phyloP scores from a whole-genome alignment of 1,140 invertebrate genomes.

The Tetramorium parvispinum region DNA sequence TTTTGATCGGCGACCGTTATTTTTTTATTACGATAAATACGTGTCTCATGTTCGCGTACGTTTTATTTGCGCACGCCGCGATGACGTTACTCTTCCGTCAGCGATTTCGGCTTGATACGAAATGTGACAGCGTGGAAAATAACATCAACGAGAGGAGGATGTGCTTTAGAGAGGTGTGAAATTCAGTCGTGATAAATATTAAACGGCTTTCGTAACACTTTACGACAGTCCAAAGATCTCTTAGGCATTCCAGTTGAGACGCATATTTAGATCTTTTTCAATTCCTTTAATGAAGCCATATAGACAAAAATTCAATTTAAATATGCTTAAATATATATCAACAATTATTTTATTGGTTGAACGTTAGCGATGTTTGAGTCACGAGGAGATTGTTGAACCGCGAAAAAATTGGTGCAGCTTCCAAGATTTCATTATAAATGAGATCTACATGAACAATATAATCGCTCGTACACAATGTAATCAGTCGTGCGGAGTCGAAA shows the following conservation, averaged over 20 bases:
- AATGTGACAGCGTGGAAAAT: slow-evolving; percentile 31
- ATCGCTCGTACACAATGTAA: slow-evolving; percentile 8
- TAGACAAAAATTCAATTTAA: background rate
- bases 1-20: background rate
- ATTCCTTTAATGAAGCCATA: too few species aligned
- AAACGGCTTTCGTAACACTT: background rate
- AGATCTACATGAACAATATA: slow-evolving; percentile 14
- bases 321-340: background rate
- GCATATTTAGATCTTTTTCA: background rate
- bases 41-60: background rate
- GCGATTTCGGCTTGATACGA: slow-evolving; percentile 17
- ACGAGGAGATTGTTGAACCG: background rate
- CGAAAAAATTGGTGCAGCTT: background rate
- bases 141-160: background rate
- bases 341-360: background rate
- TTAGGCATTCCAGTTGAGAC: background rate
- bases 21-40: slow-evolving; percentile 24
- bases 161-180: background rate
- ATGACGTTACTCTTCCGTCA: background rate
- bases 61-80: slow-evolving; percentile 1
- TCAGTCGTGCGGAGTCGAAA: slow-evolving; percentile 26
- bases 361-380: background rate
- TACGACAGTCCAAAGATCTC: background rate
- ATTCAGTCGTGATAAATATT: background rate
- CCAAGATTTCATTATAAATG: background rate